These are phyloP conservation scores for Zaprionus africanus DNA, from an alignment of 1,140 invertebrate genomes.

Conservation along the genomic window DNA sequence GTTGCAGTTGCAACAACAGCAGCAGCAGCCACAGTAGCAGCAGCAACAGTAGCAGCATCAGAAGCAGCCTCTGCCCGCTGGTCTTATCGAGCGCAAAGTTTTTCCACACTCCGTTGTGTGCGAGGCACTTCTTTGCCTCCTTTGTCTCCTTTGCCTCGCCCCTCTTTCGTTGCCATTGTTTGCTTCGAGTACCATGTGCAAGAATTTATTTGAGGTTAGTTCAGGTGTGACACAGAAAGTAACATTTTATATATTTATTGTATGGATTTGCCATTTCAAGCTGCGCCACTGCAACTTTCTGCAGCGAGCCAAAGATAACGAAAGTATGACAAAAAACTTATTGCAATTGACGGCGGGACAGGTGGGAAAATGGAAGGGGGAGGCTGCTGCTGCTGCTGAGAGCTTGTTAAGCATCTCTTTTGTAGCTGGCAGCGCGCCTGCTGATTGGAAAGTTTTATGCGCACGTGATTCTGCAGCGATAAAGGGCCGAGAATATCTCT, in stretches of 20 bases:
- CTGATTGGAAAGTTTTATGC: slow-evolving; percentile 82
- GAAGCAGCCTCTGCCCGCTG: slow-evolving; percentile 30
- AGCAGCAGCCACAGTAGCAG: neutral
- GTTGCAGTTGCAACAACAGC: slow-evolving; percentile 44
- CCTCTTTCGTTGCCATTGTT: slow-evolving; percentile 36
- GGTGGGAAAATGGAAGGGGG: neutral
- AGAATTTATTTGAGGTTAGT: slow-evolving; percentile 83
- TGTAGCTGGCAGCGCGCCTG: slow-evolving; percentile 54
- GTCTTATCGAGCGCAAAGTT: slow-evolving; percentile 59
- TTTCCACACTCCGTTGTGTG: slow-evolving; percentile 45
- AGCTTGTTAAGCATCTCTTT: slow-evolving; percentile 81
- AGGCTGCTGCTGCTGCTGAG: slow-evolving; percentile 39
- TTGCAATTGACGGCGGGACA: slow-evolving; percentile 51
- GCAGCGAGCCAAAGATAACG: slow-evolving; percentile 50
- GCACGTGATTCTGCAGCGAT: slow-evolving; percentile 75
- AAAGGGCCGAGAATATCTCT: slow-evolving; percentile 39
- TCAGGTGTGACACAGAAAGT: slow-evolving; percentile 79
- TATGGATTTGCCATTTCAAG: slow-evolving; percentile 81
- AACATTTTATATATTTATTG: slow-evolving; percentile 83
- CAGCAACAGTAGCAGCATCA: neutral
- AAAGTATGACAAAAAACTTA: slow-evolving; percentile 65
- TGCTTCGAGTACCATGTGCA: slow-evolving; percentile 55
- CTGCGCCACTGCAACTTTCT: slow-evolving; percentile 59
- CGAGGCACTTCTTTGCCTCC: neutral
- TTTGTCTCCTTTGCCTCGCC: neutral